Evolutionary conservation across 2,113 vertebrate genomes (phyloP).

Genomic region (Lophura nycthemera): DNA sequence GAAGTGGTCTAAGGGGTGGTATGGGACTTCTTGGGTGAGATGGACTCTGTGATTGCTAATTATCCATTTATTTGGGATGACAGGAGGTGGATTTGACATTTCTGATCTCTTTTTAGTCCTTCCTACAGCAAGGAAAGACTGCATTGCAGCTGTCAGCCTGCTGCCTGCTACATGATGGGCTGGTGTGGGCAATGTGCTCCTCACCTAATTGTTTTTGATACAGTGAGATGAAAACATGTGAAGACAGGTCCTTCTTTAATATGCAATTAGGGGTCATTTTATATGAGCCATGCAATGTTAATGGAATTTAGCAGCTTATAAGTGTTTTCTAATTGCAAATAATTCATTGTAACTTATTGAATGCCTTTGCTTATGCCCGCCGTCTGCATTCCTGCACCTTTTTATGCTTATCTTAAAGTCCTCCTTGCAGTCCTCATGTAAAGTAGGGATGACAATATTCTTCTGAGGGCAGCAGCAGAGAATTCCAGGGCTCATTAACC

Average conservation of each 20-base stretch:
- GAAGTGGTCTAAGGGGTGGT: neutral
- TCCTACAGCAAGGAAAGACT: neutral
- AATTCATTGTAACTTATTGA: slow-evolving; percentile 40
- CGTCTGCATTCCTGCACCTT: neutral
- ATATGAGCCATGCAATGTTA: slow-evolving; percentile 47
- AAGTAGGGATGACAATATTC: neutral
- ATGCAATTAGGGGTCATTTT: slow-evolving; percentile 43
- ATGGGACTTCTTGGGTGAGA: neutral
- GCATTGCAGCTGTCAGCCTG: slow-evolving; percentile 13
- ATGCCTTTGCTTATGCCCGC: slow-evolving; percentile 24
- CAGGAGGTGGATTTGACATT: neutral
- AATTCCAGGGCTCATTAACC: neutral
- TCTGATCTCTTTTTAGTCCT: neutral
- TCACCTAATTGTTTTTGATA: slow-evolving; percentile 44
- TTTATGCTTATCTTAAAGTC: neutral
- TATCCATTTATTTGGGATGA: neutral
- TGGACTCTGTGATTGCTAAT: neutral
- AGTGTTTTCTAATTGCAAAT: slow-evolving; percentile 63
- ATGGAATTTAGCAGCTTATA: slow-evolving; percentile 60
- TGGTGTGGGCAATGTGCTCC: neutral
- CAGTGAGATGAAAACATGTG: slow-evolving; percentile 12
- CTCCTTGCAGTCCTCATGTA: neutral
- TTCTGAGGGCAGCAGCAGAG: neutral
- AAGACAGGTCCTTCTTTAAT: slow-evolving; percentile 20
- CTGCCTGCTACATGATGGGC: slow-evolving; percentile 26